Base-by-base conservation (phyloP, 2,797 vertebrate species). In the Hyperoplus lanceolatus region DNA sequence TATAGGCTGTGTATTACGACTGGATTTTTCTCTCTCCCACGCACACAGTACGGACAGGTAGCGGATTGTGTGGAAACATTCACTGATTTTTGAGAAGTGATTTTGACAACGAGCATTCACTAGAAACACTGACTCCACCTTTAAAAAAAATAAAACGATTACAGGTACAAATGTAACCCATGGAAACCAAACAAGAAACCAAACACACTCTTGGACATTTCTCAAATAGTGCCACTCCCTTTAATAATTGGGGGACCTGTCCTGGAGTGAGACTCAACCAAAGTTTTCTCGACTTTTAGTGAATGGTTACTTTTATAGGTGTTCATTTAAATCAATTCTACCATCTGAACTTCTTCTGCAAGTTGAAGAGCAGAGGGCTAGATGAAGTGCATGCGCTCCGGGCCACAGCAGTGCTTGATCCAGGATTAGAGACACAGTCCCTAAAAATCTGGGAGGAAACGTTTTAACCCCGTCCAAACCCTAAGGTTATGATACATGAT, bases 401-500 rank as follows among this genome's bases (percentile, higher is more conserved):
- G 92, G 93, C 82, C 81, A 90, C 51, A 90, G 86, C 62, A 64
- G 79, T 5, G 72, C 87, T 83, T 90, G 85, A 94, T 92, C 88
- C 77, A 75, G 90, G 86, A 93, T 92, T 88, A 91, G 78, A 92
- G 88, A 84, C 86, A 71, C 68, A 29, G 36, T 91, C 88, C 88
- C 89, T 87, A 68, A 56, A 60, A 56, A 60, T 84, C 70, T 79
- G 65, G 82, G 78, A 93, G 87, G 87, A 93, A 86, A 83, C 59
- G 42, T 11, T 84, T 94, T 91, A 94, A 94, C 90, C 89, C 88
- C 75, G 29, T 88, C 83, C 73, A 29, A 14, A 73, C 74, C 94
- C 92, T 82, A n/a, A 45, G 93, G 93, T 91, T 60, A 76, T 83
- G 92, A 93, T 76, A 94, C 74, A 43, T 42, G 86, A 94, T 85